These are phyloP conservation scores for Tautogolabrus adspersus DNA, from an alignment of 2,113 vertebrate species.

Conservation along the genomic window DNA sequence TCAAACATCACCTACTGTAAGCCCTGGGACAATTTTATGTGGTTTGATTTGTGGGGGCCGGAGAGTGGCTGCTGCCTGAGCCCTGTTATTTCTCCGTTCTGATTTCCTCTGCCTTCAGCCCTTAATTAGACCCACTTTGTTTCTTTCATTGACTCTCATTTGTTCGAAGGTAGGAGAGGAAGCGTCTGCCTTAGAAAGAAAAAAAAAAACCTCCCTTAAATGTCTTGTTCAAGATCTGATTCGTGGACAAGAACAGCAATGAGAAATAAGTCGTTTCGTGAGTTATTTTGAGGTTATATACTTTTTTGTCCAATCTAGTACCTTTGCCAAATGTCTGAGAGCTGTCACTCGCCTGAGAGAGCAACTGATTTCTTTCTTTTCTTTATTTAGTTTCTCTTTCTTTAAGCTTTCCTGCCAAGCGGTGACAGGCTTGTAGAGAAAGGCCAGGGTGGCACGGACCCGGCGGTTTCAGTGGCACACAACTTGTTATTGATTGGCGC, in stretches of 20 bases:
- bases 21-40: constrained; percentile 52
- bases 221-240: constrained; percentile 53
- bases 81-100: constrained; percentile 79
- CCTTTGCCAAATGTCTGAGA: constrained; percentile 49
- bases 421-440: constrained; percentile 54
- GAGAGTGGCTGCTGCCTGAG: constrained; percentile 6
- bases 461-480: constrained; percentile 66
- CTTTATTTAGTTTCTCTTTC: not conserved
- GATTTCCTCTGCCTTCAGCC: constrained; percentile 67
- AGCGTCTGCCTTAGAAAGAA: not conserved
- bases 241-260: constrained; percentile 63
- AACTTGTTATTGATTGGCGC: constrained; percentile 77
- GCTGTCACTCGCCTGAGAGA: constrained; percentile 49
- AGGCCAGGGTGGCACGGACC: constrained; percentile 68
- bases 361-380: constrained; percentile 29
- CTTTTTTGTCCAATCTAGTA: constrained; percentile 30
- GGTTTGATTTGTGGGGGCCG: constrained; percentile 60
- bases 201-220: constrained; percentile 30
- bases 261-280: constrained; percentile 38
- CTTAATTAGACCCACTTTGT: constrained; percentile 51
- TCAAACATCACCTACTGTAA: constrained; percentile 68
- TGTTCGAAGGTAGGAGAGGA: constrained; percentile 32
- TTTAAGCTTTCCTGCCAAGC: constrained; percentile 42
- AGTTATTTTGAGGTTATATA: not conserved
- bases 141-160: constrained; percentile 46